Evolutionary conservation across 64 coral and sea anemone genomes (phyloP), one percentile per base, ranked within the genome.

Genomic region (Stichodactyla helianthus): DNA sequence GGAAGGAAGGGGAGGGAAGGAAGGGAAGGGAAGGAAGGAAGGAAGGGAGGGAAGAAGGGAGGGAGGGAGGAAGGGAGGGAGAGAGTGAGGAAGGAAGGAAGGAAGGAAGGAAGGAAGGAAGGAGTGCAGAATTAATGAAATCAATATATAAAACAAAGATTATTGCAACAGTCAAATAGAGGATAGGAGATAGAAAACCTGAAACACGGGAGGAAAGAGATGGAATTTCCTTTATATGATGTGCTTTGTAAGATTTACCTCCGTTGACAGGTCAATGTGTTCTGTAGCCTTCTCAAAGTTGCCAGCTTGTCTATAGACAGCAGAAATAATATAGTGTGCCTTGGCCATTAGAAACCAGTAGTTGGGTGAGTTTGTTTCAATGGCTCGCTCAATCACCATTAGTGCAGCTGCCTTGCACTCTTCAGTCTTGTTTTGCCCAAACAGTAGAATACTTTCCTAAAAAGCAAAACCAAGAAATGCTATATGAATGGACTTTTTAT

Each of bases 271-370:
- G 20, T 92, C 90, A 52, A 92, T 87, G 19, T 87, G 71, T 28
- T 92, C 85, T 12, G 71, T 50, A 25, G 85, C 77, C 26, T 54
- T 12, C 19, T 88, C 76, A 77, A 92, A 92, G 0, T 77, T 1
- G 7, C 74, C 65, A 1, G 26, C 17, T 63, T 88, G 90, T 84
- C 90, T 23, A 63, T 88, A 88, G 2, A 88, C 53, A 31, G 90
- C 90, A 2, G 90, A 92, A 10, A 92, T 88, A 31, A 92, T 88
- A 23, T 88, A 88, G 74, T 59, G 74, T 13, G 86, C 90, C 14
- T 88, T 92, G 0, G 81, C 65, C 22, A 77, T 55, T 13, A 92
- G 52, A 52, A 92, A 92, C 6, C 52, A 86, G 51, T 28, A 62
- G n/a, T 92, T 92, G 4, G 77, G 53, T 55, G 85, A 71, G 61